These are phyloP conservation scores for Myotis planiceps DNA, from an alignment of 2,797 vertebrate genomes.

Conservation along the genomic window DNA sequence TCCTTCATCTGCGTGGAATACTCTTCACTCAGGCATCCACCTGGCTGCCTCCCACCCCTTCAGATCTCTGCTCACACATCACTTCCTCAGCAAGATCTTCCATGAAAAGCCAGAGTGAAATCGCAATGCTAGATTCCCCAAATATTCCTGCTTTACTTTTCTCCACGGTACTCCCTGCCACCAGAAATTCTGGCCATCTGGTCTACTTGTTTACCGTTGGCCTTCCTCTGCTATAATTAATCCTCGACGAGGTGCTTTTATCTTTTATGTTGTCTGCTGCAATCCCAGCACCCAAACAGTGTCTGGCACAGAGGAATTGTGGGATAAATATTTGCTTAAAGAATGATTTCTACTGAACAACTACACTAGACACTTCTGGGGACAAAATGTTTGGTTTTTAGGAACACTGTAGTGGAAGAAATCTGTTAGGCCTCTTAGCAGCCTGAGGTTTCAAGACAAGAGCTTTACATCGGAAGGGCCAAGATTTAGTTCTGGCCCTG, in stretches of 20 bases:
- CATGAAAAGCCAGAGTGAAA: background rate
- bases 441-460: background rate
- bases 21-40: background rate
- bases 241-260: background rate
- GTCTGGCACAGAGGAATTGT: background rate
- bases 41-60: background rate
- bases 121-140: background rate
- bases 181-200: background rate
- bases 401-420: background rate
- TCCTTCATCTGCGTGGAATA: background rate
- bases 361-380: background rate
- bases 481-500: background rate
- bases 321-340: background rate
- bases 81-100: background rate
- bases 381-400: background rate
- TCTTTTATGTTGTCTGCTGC: background rate
- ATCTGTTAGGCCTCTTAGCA: background rate
- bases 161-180: background rate
- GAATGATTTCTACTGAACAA: background rate
- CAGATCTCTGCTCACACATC: background rate
- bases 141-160: background rate
- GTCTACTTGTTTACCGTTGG: background rate
- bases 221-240: background rate
- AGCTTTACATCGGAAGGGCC: background rate
- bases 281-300: background rate